Evolutionary conservation across 2,113 vertebrate species (phyloP).

Genomic region (Miniopterus natalensis): DNA sequence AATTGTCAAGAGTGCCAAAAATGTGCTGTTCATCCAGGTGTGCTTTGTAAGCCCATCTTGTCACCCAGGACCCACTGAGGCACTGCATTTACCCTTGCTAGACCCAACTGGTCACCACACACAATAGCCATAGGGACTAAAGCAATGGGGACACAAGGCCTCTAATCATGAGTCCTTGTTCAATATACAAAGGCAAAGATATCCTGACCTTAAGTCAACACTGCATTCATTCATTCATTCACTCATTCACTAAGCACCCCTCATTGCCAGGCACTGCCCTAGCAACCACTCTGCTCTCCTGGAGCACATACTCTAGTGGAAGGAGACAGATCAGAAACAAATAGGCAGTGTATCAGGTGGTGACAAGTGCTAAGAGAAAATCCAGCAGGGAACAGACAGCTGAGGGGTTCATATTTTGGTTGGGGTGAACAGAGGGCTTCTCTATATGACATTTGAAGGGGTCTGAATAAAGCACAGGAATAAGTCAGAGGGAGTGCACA

Average conservation of each 20-base stretch:
- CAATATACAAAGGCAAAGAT: background rate
- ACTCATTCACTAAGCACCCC: too few species aligned
- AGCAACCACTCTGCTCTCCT: too few species aligned
- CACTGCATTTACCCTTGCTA: background rate
- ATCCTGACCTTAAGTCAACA: background rate
- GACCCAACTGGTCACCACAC: background rate
- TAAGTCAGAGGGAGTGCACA: background rate
- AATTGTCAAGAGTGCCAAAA: background rate
- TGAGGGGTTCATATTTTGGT: background rate
- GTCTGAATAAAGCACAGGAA: background rate
- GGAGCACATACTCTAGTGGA: background rate
- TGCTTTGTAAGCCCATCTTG: background rate
- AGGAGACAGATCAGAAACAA: background rate
- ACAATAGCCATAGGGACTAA: background rate
- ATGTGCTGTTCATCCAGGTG: background rate
- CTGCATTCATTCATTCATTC: background rate
- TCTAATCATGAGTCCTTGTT: background rate
- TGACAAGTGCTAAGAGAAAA: background rate
- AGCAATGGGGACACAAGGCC: background rate
- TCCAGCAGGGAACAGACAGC: background rate
- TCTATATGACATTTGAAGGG: background rate
- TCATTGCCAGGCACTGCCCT: background rate
- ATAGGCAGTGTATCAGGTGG: accelerated
- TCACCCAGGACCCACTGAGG: too few species aligned
- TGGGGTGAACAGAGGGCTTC: background rate